Percentiles rank a stretch among this genome's conserved stretches.
Conservation (phyloP, 1,140 invertebrate genomes). For the Eubasilissa regina region DNA sequence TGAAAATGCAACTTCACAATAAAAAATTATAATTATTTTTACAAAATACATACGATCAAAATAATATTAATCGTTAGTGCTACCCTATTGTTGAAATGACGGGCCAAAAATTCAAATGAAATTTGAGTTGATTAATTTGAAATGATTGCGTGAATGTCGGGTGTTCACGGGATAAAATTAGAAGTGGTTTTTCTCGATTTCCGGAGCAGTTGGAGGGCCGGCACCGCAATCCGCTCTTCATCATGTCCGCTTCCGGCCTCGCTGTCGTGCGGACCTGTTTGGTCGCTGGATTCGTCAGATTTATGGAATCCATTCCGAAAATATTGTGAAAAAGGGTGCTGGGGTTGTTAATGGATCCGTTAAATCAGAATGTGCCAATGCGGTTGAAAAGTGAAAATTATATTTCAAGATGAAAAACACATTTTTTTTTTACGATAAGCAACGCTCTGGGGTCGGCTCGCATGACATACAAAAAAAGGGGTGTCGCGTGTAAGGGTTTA, state of each 20-base stretch:
- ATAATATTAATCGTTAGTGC: no score
- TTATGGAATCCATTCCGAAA: constrained; percentile 13
- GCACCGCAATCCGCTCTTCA: constrained; percentile 11
- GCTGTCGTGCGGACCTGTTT: not conserved
- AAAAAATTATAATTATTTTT: no score
- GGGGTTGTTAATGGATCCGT: no score
- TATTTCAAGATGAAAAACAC: not conserved
- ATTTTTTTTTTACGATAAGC: not conserved
- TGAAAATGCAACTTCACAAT: no score
- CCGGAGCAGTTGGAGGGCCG: not conserved
- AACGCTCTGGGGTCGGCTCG: not conserved
- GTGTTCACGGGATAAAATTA: not conserved
- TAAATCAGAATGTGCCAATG: not conserved
- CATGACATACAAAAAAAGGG: not conserved
- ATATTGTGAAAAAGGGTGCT: no score
- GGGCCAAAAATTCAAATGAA: no score
- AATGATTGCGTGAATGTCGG: no score
- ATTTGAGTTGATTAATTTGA: no score
- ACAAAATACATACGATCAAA: no score
- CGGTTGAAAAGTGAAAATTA: not conserved
- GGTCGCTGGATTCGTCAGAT: not conserved
- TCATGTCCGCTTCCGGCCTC: constrained; percentile 5
- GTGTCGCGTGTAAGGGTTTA: no score
- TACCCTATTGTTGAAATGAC: no score
- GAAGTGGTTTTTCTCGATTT: constrained; percentile 13